Conservation (phyloP, 2,113 vertebrate species). For the Symphodus melops region DNA sequence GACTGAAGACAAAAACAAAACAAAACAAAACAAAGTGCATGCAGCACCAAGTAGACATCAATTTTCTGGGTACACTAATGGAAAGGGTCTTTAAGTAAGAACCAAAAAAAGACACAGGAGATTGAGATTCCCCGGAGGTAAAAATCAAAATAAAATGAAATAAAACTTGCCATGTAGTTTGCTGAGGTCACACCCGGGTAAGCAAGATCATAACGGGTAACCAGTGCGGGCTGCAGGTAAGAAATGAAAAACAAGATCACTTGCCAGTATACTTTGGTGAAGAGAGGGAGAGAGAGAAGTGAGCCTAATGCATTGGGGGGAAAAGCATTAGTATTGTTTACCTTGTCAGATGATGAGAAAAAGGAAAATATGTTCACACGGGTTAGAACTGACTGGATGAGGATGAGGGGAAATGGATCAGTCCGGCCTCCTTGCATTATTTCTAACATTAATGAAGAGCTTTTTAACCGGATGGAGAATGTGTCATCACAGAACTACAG, state of each 20-base stretch:
- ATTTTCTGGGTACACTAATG: conserved; percentile 7
- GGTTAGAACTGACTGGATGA: conserved; percentile 31
- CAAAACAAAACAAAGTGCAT: conserved; percentile 50
- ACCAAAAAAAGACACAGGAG: conserved; percentile 1
- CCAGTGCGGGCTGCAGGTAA: conserved; percentile 84
- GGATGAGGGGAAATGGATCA: conserved; percentile 34
- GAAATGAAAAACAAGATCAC: conserved; percentile 77
- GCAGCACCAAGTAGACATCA: conserved; percentile 26
- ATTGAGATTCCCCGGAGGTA: neutral
- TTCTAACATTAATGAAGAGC: conserved; percentile 42
- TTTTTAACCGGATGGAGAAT: conserved; percentile 1
- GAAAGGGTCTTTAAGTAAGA: conserved; percentile 7
- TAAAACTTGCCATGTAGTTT: conserved; percentile 86
- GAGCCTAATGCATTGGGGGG: conserved; percentile 26
- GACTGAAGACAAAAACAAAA: conserved; percentile 39
- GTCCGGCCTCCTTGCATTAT: conserved; percentile 32
- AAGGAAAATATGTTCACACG: conserved; percentile 14
- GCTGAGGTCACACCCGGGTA: conserved; percentile 82
- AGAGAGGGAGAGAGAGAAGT: conserved; percentile 14
- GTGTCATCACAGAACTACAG: neutral
- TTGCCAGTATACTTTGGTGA: conserved; percentile 43
- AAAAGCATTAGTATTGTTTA: conserved; percentile 43
- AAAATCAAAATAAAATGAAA: conserved; percentile 62
- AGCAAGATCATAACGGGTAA: conserved; percentile 85
- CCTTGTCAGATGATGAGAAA: conserved; percentile 23